Evolutionary conservation across 1,140 invertebrate genomes (phyloP).

Genomic region (Gonioctena quinquepunctata): DNA sequence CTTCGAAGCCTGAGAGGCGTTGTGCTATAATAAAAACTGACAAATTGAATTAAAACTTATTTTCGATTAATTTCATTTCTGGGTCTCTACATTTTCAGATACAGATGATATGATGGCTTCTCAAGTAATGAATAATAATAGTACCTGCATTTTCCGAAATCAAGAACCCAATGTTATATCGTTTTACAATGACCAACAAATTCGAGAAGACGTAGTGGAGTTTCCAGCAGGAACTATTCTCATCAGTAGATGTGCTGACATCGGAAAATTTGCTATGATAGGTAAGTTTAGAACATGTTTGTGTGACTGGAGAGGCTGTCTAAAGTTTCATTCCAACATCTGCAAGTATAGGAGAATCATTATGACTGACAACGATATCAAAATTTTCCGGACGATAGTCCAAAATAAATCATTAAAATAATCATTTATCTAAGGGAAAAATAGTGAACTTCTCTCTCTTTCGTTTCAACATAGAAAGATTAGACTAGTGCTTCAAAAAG

Average conservation of each 20-base stretch:
- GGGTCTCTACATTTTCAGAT: constrained; percentile 48
- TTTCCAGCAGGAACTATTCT: constrained; percentile 75
- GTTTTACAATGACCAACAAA: constrained; percentile 77
- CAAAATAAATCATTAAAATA: too few relatives aligned
- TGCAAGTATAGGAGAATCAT: too few relatives aligned
- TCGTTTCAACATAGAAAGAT: too few relatives aligned
- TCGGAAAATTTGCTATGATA: constrained; percentile 67
- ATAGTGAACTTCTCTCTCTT: too few relatives aligned
- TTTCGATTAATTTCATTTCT: background rate
- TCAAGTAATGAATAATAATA: constrained; percentile 61
- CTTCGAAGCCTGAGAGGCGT: too few relatives aligned
- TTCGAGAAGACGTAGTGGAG: constrained; percentile 74
- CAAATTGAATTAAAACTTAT: too few relatives aligned
- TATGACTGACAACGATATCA: too few relatives aligned
- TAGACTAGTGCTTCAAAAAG: too few relatives aligned
- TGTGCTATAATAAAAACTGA: too few relatives aligned
- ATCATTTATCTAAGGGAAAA: too few relatives aligned
- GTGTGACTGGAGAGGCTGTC: background rate
- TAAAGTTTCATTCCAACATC: background rate
- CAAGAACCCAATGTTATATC: constrained; percentile 78
- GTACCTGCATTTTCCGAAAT: constrained; percentile 74
- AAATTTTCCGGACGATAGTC: too few relatives aligned
- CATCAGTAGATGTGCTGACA: constrained; percentile 75
- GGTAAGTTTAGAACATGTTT: too few relatives aligned
- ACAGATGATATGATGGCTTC: constrained; percentile 41